phyloP scores from a whole-genome alignment of 2,797 vertebrate species.

The Melanotaenia pygmaea region DNA sequence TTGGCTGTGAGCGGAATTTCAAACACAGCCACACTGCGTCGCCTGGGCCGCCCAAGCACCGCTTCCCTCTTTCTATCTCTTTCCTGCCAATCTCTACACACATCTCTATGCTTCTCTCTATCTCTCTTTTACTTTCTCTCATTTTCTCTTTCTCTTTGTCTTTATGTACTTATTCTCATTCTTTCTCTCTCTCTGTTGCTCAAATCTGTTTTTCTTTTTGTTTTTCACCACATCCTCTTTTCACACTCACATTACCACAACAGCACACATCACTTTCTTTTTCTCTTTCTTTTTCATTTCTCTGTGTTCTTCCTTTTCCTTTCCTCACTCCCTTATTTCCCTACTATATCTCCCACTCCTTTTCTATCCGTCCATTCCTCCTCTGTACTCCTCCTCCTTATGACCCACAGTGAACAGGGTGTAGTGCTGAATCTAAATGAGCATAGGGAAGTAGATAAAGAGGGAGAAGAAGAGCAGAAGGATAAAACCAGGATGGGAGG shows the following conservation, averaged over 20 bases:
- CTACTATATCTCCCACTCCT: conserved; percentile 37
- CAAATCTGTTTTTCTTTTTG: conserved; percentile 51
- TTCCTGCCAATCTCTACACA: conserved; percentile 66
- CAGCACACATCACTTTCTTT: conserved; percentile 27
- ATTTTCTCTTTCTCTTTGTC: conserved; percentile 39
- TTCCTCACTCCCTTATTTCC: conserved; percentile 6
- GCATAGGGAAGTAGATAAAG: conserved; percentile 47
- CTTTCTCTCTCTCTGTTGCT: conserved; percentile 33
- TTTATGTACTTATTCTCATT: conserved; percentile 66
- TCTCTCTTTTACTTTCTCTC: conserved; percentile 41
- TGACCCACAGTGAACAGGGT: conserved; percentile 86
- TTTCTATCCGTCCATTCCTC: conserved; percentile 38
- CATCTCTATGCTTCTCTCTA: conserved; percentile 58
- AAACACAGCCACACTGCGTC: conserved; percentile 88
- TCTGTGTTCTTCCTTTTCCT: conserved; percentile 34
- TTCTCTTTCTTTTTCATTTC: conserved; percentile 44
- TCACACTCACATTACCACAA: conserved; percentile 13
- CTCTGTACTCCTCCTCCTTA: conserved; percentile 77
- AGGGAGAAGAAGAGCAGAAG: conserved; percentile 39
- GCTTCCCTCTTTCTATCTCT: conserved; percentile 69
- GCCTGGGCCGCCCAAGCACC: conserved; percentile 79
- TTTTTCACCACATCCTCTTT: conserved; percentile 24
- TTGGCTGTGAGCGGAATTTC: conserved; percentile 98
- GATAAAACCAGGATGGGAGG: conserved; percentile 41
- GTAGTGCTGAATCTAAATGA: conserved; percentile 88